Conservation (phyloP, 2,113 vertebrate genomes). For the Phocoena phocoena region DNA sequence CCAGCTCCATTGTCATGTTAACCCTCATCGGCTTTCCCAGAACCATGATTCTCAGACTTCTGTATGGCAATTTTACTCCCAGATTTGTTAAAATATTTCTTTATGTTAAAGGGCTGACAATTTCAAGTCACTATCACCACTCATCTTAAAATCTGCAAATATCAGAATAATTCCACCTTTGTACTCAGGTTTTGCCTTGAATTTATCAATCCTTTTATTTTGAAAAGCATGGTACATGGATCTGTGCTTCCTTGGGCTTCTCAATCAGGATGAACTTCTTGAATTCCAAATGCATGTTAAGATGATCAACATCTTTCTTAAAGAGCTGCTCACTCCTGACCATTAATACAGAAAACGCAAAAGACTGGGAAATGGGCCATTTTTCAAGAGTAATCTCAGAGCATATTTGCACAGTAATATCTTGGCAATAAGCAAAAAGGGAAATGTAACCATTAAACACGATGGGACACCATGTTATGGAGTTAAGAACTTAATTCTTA, state of each 20-base stretch:
- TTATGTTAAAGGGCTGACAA: background rate
- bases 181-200: constrained; percentile 22
- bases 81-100: background rate
- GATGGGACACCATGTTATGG: background rate
- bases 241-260: background rate
- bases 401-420: background rate
- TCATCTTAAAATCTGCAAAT: background rate
- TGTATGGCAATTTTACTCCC: background rate
- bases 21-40: background rate
- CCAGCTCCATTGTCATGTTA: background rate
- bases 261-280: background rate
- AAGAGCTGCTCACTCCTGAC: background rate
- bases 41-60: background rate
- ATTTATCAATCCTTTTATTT: background rate
- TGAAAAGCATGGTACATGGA: background rate
- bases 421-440: constrained; percentile 22
- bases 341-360: background rate
- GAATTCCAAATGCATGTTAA: constrained; percentile 12
- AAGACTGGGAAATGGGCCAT: background rate
- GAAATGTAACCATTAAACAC: constrained; percentile 27
- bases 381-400: background rate
- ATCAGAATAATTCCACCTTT: background rate
- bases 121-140: background rate
- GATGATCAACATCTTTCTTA: background rate
- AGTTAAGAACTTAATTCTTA: constrained; percentile 56